Evolutionary conservation across 2,113 vertebrate species (phyloP).

Genomic region (Pogona vitticeps): DNA sequence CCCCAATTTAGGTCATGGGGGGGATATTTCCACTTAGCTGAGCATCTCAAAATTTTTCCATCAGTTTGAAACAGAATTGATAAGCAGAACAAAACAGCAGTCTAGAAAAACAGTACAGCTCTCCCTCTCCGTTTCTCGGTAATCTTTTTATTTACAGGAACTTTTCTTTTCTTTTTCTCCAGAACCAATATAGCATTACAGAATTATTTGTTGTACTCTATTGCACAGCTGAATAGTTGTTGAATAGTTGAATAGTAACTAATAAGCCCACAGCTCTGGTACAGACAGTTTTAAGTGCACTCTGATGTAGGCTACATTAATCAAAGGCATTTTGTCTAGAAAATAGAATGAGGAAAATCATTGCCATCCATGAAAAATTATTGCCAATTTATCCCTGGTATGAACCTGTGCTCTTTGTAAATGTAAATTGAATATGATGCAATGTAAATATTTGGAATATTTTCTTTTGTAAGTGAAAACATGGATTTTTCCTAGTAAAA

Average conservation of each 20-base stretch:
- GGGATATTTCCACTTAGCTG: neutral
- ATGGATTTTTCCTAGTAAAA: neutral
- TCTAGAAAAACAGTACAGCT: neutral
- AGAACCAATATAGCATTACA: neutral
- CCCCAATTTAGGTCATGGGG: neutral
- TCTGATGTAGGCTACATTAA: too few relatives aligned
- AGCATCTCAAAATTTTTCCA: neutral
- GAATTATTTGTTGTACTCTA: neutral
- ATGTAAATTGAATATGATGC: neutral
- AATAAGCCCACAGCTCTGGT: neutral
- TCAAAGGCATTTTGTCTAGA: neutral
- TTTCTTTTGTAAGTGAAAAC: neutral
- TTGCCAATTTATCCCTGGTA: neutral
- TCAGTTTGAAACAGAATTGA: conserved; percentile 18
- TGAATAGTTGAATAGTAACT: neutral
- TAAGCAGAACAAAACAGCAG: neutral
- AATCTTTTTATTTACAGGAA: neutral
- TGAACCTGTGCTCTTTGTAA: neutral
- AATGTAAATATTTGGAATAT: neutral
- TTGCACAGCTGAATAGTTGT: neutral
- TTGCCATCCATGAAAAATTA: neutral
- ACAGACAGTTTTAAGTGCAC: neutral
- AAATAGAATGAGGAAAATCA: neutral
- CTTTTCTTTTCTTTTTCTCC: neutral
- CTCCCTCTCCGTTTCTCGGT: neutral